A percentile compares a stretch with the other conserved stretches of the same genome.
phyloP scores from a whole-genome alignment of 2,888 invertebrate species.

The Archips crataeganus region DNA sequence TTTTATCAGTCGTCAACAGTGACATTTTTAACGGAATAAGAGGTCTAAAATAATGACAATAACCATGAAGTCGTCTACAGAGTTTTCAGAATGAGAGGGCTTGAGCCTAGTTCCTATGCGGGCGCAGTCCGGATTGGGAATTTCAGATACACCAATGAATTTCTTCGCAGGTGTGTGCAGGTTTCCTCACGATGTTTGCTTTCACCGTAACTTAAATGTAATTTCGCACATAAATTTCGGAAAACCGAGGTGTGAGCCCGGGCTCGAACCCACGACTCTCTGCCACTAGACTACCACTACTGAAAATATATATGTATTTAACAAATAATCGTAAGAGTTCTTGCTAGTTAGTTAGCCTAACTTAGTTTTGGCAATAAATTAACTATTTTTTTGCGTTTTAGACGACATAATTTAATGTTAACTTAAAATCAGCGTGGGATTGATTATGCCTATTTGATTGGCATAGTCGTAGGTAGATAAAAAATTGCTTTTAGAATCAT shows the following conservation, averaged over 20 bases:
- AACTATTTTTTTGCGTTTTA: background rate
- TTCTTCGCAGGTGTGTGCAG: too few species aligned
- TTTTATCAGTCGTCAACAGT: background rate
- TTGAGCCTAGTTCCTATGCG: too few species aligned
- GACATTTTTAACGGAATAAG: background rate
- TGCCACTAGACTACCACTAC: too few species aligned
- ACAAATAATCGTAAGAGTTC: background rate
- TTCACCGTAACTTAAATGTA: too few species aligned
- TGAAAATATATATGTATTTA: background rate
- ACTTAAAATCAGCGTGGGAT: conserved; percentile 3
- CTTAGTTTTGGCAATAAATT: background rate
- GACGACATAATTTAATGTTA: background rate
- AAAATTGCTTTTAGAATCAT: background rate
- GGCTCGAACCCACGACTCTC: too few species aligned
- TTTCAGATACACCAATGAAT: too few species aligned
- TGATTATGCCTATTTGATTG: background rate
- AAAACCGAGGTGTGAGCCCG: too few species aligned
- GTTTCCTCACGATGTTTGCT: too few species aligned
- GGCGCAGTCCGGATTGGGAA: too few species aligned
- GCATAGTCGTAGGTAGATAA: background rate
- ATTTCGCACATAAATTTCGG: too few species aligned
- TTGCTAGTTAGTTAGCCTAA: background rate
- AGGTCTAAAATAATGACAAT: background rate
- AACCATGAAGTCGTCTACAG: too few species aligned
- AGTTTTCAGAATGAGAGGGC: too few species aligned